Base-by-base conservation (phyloP, 1,140 invertebrate genomes). In the Drosophila pandora region DNA sequence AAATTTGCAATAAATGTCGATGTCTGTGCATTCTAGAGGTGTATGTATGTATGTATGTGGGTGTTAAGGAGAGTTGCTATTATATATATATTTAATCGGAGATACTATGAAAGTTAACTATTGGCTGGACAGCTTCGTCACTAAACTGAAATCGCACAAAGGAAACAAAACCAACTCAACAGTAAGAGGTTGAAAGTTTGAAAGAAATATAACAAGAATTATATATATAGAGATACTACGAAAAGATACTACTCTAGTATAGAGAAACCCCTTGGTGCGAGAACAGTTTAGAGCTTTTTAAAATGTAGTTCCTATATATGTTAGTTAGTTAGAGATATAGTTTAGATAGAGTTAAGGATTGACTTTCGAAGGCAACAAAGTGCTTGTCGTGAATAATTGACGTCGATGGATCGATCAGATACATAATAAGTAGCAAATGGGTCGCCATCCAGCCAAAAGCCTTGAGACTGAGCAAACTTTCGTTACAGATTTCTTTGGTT, bases 361-460 rank as follows among this genome's bases (percentile, higher is more conserved):
- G 17, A 53, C 22, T 22, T 59, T 63, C 28, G 49, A 79, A 70
- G 64, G 77, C 78, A 76, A 76, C 60, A 76, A 76, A 76, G 56
- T 80, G 78, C 65, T 54, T 49, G 78, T 76, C 79, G 49, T 56
- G 50, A 71, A 37, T 81, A 81, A 81, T 81, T 81, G 79, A 81
- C 79, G 43, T 76, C 32, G 71, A 68, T 68, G 22, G 50, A 56
- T 53, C 23, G 52, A 54, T 69, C 65, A 57, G 67, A 69, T 69
- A 75, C 73, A 67, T 52, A 22, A 32, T 50, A 43, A 32, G 43
- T 64, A 34, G 53, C 53, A 52, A 58, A 21, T 57, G 5, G 34
- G 22, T 10, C 1, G 54, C 69, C 70, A 37, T 41, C 72, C 50
- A 68, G 68, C 50, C 68, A 73, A 52, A 55, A 53, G 68, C 54